A percentile compares a stretch with the other conserved stretches of the same genome.
phyloP scores from a whole-genome alignment of 2,797 vertebrate genomes.

The Sphaeramia orbicularis region DNA sequence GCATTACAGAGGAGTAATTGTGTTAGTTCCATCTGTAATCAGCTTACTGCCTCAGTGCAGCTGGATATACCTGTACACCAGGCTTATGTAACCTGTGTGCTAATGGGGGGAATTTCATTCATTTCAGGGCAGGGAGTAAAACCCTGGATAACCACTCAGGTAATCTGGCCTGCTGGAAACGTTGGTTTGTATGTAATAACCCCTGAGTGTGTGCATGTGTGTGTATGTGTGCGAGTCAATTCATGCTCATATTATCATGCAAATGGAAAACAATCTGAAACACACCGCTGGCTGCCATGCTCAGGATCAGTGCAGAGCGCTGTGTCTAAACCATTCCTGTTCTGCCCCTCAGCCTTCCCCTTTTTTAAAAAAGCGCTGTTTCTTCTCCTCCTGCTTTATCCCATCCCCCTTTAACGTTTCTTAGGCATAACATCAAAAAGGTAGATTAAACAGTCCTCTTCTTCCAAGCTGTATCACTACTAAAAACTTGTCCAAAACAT shows the following conservation, averaged over 20 bases:
- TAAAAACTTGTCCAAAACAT: constrained; percentile 37
- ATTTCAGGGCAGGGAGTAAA: constrained; percentile 64
- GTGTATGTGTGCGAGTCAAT: constrained; percentile 37
- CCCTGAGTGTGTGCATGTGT: constrained; percentile 9
- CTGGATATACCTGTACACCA: constrained; percentile 68
- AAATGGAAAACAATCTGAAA: constrained; percentile 79
- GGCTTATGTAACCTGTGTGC: constrained; percentile 71
- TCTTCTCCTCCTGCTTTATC: constrained; percentile 35
- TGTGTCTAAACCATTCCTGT: constrained; percentile 72
- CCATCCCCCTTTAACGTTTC: constrained; percentile 15
- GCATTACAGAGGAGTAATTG: constrained; percentile 77
- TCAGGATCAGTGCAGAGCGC: constrained; percentile 68
- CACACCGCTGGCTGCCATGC: constrained; percentile 71
- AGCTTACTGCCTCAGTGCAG: constrained; percentile 77
- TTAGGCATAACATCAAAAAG: constrained; percentile 48
- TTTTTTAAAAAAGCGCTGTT: constrained; percentile 36
- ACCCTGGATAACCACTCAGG: constrained; percentile 60
- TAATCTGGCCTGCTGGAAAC: constrained; percentile 74
- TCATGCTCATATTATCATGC: constrained; percentile 77
- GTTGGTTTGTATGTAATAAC: constrained; percentile 56
- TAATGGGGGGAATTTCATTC: constrained; percentile 68
- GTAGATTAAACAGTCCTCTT: constrained; percentile 39
- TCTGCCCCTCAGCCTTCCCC: constrained; percentile 30
- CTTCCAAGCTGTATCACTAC: not conserved
- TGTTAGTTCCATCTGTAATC: constrained; percentile 81